Evolutionary conservation across 1,140 invertebrate genomes (phyloP).

Genomic region (Platorchestia sp.): DNA sequence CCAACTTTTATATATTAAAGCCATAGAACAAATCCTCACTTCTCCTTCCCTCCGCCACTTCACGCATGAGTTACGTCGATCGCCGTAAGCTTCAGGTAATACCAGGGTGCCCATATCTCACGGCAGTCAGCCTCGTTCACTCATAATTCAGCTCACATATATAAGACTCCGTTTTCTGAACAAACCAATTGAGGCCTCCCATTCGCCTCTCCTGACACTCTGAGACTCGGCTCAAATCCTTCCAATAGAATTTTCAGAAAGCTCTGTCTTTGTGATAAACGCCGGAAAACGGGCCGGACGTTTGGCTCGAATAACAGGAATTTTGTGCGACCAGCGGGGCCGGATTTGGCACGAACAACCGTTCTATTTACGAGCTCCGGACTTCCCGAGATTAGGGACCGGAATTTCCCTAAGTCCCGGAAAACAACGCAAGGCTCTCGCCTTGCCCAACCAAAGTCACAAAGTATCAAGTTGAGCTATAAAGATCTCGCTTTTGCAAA

Average conservation of each 20-base stretch:
- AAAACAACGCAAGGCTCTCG: neutral
- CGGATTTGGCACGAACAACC: conserved; percentile 45
- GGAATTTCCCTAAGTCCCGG: conserved; percentile 47
- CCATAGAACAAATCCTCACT: conserved; percentile 26
- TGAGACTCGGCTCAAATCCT: conserved; percentile 22
- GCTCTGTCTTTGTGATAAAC: conserved; percentile 46
- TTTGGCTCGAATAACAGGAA: conserved; percentile 46
- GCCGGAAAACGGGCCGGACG: conserved; percentile 52
- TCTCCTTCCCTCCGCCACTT: neutral
- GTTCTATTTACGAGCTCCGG: conserved; percentile 50
- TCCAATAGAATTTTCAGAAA: conserved; percentile 36
- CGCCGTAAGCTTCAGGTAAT: conserved; percentile 28
- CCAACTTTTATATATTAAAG: conserved; percentile 50
- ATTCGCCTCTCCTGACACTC: neutral
- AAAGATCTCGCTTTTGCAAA: neutral
- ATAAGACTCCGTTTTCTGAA: conserved; percentile 35
- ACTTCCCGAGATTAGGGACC: conserved; percentile 28
- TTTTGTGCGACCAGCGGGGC: neutral
- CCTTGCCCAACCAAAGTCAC: conserved; percentile 16
- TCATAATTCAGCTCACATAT: conserved; percentile 15
- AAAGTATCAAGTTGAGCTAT: neutral
- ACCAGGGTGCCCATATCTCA: neutral
- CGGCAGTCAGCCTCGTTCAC: neutral
- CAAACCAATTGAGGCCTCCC: conserved; percentile 25
- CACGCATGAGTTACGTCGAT: conserved; percentile 40